Conservation (phyloP, 2,797 vertebrate species). For the Rachycentron canadum region DNA sequence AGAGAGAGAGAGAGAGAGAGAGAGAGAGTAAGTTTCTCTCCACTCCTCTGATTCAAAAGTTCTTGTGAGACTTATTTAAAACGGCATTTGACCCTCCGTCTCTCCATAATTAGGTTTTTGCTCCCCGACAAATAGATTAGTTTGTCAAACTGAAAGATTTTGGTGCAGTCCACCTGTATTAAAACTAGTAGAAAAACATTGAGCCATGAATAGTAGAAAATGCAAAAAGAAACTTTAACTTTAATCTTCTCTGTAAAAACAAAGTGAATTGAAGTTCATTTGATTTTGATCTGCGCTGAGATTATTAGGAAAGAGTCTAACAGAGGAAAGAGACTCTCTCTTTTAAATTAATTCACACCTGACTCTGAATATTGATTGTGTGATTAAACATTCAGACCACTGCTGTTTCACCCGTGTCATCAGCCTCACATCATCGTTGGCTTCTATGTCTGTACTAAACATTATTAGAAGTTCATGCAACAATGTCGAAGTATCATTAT, state of each 20-base stretch:
- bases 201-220: neutral
- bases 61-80: neutral
- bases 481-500: neutral
- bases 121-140: neutral
- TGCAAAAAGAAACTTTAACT: slow-evolving; percentile 16
- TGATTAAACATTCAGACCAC: neutral
- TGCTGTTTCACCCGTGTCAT: no score
- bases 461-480: neutral
- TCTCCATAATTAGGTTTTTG: neutral
- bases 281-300: neutral
- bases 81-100: neutral
- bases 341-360: neutral
- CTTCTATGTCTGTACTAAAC: neutral
- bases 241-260: neutral
- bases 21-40: neutral
- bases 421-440: no score
- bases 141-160: neutral
- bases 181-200: neutral
- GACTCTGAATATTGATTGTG: neutral
- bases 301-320: neutral
- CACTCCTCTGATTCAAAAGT: neutral
- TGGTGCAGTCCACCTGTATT: neutral
- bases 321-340: neutral
- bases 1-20: no score
- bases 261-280: neutral